Evolutionary conservation across 53 echinoderm and acorn worm genomes (phyloP).

Genomic region (Stichopus horrens): DNA sequence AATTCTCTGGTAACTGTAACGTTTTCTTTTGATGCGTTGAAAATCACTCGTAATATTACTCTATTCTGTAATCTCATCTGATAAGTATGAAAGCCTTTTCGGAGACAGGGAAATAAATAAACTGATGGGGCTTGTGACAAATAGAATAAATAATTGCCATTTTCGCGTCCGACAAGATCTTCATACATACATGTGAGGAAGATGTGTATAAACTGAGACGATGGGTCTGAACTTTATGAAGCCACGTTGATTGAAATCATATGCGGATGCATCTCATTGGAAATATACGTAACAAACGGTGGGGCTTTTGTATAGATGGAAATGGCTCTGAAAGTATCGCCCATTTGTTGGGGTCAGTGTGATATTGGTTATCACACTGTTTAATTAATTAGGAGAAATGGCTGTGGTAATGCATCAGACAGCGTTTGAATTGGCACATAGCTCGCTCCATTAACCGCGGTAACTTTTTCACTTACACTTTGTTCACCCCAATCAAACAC

Average conservation of each 20-base stretch:
- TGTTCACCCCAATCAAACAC: too few relatives aligned
- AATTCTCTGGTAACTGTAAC: background rate
- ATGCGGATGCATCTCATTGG: background rate
- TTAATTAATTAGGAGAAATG: background rate
- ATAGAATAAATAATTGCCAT: slow-evolving; percentile 31
- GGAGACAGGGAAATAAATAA: slow-evolving; percentile 41
- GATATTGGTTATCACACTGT: background rate
- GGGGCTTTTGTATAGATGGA: background rate
- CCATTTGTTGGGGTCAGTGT: background rate
- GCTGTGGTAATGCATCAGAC: background rate
- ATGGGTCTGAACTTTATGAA: background rate
- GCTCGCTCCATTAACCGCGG: too few relatives aligned
- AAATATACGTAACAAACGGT: background rate
- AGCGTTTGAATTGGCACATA: too few relatives aligned
- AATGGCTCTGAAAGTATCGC: background rate
- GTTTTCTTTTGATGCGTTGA: background rate
- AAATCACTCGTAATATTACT: slow-evolving; percentile 13
- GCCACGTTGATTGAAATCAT: background rate
- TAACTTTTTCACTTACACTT: too few relatives aligned
- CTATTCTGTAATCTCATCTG: slow-evolving; percentile 19
- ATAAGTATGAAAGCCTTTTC: slow-evolving; percentile 32
- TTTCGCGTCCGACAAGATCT: slow-evolving; percentile 2
- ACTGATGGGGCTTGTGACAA: slow-evolving; percentile 15
- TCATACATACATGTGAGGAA: background rate
- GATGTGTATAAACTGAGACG: background rate